Evolutionary conservation across 2,113 vertebrate genomes (phyloP).

Genomic region (Madoqua kirkii): DNA sequence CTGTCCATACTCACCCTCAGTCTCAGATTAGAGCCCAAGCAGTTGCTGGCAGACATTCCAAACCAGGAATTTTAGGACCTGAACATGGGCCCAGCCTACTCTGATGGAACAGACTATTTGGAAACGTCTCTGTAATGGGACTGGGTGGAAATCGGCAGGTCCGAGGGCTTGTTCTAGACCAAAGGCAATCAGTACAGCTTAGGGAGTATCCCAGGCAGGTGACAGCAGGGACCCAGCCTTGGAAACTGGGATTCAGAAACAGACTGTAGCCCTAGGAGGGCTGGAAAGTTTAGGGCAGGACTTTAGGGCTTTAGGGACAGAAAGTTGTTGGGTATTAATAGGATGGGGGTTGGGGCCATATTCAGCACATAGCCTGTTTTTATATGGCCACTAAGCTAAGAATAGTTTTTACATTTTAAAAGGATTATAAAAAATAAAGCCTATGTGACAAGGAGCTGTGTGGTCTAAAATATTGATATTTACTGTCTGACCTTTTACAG

Average conservation of each 20-base stretch:
- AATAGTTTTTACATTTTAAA: background rate
- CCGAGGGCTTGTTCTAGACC: background rate
- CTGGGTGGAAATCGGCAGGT: background rate
- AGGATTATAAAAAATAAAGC: background rate
- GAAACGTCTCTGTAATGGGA: background rate
- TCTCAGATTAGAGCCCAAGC: background rate
- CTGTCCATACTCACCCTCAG: background rate
- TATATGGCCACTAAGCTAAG: background rate
- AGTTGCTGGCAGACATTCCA: background rate
- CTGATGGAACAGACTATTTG: background rate
- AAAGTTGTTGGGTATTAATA: background rate
- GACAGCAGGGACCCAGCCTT: background rate
- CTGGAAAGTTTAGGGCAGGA: background rate
- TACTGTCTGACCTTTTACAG: background rate
- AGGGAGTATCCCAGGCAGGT: background rate
- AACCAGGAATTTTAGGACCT: background rate
- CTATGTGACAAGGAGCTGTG: background rate
- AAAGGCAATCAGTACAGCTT: background rate
- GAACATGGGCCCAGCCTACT: background rate
- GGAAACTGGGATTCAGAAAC: background rate
- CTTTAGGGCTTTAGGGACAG: background rate
- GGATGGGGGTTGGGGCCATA: background rate
- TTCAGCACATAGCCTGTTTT: background rate
- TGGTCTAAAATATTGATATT: slow-evolving; percentile 8
- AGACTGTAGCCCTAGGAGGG: background rate